Base-by-base conservation (phyloP, 2,888 invertebrate genomes). In the Acrobasis repandana region DNA sequence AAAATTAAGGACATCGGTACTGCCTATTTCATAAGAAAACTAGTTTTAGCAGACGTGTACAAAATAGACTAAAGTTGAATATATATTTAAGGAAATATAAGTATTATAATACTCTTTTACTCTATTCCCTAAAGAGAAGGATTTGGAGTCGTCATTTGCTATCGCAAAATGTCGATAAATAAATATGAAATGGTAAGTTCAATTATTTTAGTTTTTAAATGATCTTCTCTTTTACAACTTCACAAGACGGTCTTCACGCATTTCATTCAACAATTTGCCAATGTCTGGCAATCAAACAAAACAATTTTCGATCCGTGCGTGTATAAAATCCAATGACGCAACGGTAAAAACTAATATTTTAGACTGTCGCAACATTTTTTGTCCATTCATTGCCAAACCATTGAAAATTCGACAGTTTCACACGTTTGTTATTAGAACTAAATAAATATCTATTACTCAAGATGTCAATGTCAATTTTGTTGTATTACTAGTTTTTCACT, bases 221-320 rank as follows among this genome's bases (percentile, higher is more conserved):
- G 20, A 4, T 3, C 4, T 4, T 4, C 2, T 20, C 4, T 28
- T 28, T 28, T 50, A 5, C 50, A 50, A 28, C n/a, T 5, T 5
- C 43, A 6, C 1, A 9, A 43, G 2, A 43, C 43, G 4, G 43
- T 43, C 43, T 43, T 43, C n/a, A 10, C 43, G 43, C 43, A 11
- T 20, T 1, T n/a, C 14, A 20, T 50, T 14, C 28, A 20, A 50
- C n/a, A 11, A 50, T 14, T 50, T 33, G 14, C 11, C 20, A 72
- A 65, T 68, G 63, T 71, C 73, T 73, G 34, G 72, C 71, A 70
- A 71, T 69, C 66, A 65, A 65, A 73, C 73, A 70, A 65, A 64
- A 68, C 68, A 66, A 62, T 67, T 70, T 66, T 65, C 62, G 67
- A 67, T 77, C 65, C 82, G 77, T 81, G 83, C 80, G 79, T 83